Conservation (phyloP, 2,113 vertebrate species). For the Pycnonotus jocosus region DNA sequence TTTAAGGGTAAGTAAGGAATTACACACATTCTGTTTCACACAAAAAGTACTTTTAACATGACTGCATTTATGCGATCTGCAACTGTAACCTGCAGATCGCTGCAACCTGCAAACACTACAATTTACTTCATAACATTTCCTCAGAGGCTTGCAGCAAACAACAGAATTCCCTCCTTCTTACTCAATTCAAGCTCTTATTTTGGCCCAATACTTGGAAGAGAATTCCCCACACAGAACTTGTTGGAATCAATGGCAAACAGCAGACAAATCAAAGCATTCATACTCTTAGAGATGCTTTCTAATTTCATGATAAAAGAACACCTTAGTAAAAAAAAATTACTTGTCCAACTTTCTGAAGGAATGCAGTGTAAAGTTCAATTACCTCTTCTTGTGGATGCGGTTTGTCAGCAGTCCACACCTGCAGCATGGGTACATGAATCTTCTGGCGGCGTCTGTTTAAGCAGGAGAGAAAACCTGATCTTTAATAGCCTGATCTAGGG, state of each 20-base stretch:
- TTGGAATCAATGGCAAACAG: not conserved
- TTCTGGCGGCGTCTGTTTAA: slow-evolving; percentile 85
- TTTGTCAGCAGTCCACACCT: slow-evolving; percentile 95
- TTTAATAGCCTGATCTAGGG: not conserved
- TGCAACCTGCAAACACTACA: not conserved
- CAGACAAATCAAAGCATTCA: not conserved
- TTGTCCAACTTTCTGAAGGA: not conserved
- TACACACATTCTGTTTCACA: not conserved
- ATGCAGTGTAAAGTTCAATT: not conserved
- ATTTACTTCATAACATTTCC: not conserved
- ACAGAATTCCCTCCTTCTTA: not conserved
- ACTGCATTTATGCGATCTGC: too few relatives aligned
- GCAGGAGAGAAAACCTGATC: not conserved
- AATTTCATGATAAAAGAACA: not conserved
- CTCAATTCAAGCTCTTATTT: not conserved
- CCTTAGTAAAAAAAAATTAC: not conserved
- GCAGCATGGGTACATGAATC: slow-evolving; percentile 90
- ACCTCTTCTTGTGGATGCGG: slow-evolving; percentile 98
- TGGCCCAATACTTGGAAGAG: not conserved
- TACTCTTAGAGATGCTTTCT: not conserved
- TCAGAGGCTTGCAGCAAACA: not conserved
- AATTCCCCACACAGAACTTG: not conserved
- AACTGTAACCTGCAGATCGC: too few relatives aligned
- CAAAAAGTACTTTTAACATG: not conserved
- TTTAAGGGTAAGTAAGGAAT: not conserved